Base-by-base conservation (phyloP, 2,797 vertebrate species). In the Cynodonichthys magdalenae region DNA sequence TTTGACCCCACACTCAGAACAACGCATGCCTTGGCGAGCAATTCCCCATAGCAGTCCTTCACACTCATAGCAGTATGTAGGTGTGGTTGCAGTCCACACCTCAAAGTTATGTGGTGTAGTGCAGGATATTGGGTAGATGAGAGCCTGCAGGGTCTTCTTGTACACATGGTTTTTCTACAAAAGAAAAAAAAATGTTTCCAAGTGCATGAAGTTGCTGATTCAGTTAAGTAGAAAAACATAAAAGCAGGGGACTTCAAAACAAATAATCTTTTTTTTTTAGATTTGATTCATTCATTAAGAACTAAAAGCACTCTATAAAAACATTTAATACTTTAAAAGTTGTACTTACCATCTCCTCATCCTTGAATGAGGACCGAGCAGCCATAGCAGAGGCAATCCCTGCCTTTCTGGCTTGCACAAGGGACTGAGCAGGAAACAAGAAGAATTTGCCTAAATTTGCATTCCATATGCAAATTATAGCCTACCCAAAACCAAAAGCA, bases 81-180 rank as follows among this genome's bases (percentile, higher is more conserved):
- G 97, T 1, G 97, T 96, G 0, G 97, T 98, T 74, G 97, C 97
- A 0, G 96, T 95, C 97, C 97, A 99, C 60, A 99, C 94, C 71
- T 99, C 97, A 0, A 99, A 99, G 92, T 97, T 97, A 86, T 99
- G 97, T 0, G 97, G 97, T 1, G 96, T 99, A 18, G 97, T 99
- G 84, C 96, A 98, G 12, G 97, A 99, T 87, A 99, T 99, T 57
- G 97, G 97, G 80, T 99, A 99, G 90, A 99, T 98, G 86, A 99
- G 96, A 77, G 98, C 98, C 90, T 99, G 98, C 31, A 99, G 92
- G 6, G 96, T 98, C 93, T 99, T 99, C 94, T 96, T 97, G 79
- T 99, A 99, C n/a, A 99, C 98, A 15, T 99, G 96, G 62, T 92
- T 95, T 94, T 99, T 99, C 98, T 99, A 87, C 71, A 76, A 39